Evolutionary conservation across 2,113 vertebrate species (phyloP).

Genomic region (Struthio camelus): DNA sequence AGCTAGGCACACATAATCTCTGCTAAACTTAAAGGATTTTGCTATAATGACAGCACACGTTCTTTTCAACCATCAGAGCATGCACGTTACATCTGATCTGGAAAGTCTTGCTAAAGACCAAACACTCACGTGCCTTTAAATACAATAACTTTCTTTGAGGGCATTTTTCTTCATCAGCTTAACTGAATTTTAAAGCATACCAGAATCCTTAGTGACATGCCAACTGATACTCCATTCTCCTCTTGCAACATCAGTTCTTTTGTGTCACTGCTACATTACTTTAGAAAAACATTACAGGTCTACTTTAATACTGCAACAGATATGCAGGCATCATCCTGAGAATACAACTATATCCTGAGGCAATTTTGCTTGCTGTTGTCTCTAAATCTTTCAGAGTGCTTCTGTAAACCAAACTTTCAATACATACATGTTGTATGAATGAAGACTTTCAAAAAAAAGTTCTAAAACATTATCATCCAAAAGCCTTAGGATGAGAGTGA

Average conservation of each 20-base stretch:
- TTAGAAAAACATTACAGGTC: neutral
- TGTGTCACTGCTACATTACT: neutral
- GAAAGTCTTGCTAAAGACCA: neutral
- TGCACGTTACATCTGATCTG: neutral
- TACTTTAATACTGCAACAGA: neutral
- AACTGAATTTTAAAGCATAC: neutral
- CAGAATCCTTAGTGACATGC: neutral
- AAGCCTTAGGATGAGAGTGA: neutral
- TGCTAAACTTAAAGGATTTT: neutral
- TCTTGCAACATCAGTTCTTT: neutral
- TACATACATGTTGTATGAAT: neutral
- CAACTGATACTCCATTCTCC: neutral
- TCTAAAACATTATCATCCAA: neutral
- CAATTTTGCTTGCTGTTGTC: neutral
- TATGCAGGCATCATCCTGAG: rapidly evolving
- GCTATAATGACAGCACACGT: neutral
- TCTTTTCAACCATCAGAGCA: neutral
- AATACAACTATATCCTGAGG: neutral
- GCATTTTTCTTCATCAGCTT: neutral
- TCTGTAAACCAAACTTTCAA: neutral
- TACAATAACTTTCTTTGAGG: neutral
- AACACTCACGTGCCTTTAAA: neutral
- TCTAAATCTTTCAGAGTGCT: neutral
- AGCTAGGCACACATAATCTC: neutral
- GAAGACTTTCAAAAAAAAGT: neutral